Conservation (phyloP, 2,888 invertebrate species). For the Seira sanloemensis region DNA sequence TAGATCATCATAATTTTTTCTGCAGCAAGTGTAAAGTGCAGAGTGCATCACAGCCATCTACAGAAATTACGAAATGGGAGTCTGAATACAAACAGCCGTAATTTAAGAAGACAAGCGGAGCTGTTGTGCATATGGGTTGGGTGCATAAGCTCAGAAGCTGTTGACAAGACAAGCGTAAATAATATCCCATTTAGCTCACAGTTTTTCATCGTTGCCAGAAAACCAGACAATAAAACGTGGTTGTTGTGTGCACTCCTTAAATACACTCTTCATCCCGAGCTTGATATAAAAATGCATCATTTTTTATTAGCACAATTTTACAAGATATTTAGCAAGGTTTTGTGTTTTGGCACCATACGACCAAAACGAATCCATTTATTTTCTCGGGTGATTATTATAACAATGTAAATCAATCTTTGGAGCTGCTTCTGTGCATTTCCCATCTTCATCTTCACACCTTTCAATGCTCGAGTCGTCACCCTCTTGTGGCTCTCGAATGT, state of each 20-base stretch:
- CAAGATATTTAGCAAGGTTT: neutral
- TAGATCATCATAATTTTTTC: neutral
- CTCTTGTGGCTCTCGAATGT: neutral
- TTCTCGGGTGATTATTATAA: constrained; percentile 3
- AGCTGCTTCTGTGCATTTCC: neutral
- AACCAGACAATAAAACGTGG: neutral
- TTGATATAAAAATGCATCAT: neutral
- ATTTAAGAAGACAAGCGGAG: neutral
- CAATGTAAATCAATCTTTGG: neutral
- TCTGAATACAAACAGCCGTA: neutral
- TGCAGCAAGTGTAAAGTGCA: neutral
- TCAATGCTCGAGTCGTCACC: constrained; percentile 4
- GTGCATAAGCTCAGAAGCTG: constrained; percentile 18
- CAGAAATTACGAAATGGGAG: neutral
- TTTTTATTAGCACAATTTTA: neutral
- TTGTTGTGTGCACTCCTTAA: neutral
- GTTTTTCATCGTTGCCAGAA: neutral
- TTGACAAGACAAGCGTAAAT: constrained; percentile 26
- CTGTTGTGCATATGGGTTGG: neutral
- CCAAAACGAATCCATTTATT: neutral
- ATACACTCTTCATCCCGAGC: neutral
- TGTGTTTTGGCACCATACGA: neutral
- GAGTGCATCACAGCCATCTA: neutral
- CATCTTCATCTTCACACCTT: neutral
- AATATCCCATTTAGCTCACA: neutral